Conservation (phyloP, 2,113 vertebrate genomes). For the Lepus timidus region DNA sequence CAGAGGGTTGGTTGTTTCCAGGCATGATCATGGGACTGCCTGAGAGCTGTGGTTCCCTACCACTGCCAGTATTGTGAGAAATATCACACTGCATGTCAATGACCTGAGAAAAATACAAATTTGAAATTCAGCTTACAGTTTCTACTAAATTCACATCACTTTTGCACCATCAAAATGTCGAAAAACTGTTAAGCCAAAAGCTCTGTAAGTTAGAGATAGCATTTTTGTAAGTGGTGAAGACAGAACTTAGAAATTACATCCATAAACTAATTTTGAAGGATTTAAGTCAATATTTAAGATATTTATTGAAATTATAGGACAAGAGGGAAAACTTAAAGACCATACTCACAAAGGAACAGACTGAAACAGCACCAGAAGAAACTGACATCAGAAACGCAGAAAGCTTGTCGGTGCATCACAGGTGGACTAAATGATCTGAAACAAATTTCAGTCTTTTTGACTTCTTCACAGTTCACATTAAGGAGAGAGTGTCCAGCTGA, state of each 20-base stretch:
- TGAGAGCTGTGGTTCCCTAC: no score
- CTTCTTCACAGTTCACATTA: background rate
- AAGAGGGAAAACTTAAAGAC: background rate
- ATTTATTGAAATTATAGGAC: background rate
- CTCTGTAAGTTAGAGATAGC: no score
- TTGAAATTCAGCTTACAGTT: no score
- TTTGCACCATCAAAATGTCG: no score
- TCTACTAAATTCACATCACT: no score
- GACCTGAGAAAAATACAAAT: no score
- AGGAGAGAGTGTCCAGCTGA: background rate
- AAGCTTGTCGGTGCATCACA: background rate
- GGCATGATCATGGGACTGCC: no score
- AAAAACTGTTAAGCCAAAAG: no score
- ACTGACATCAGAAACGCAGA: background rate
- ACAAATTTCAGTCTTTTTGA: background rate
- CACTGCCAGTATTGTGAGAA: no score
- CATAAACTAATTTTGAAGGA: background rate
- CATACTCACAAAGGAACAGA: background rate
- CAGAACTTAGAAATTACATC: background rate
- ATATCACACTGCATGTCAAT: no score
- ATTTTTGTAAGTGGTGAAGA: slow-evolving; percentile 10
- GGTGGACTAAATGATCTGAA: background rate
- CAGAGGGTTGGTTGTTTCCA: no score
- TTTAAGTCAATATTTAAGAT: background rate
- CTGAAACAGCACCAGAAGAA: background rate